Conservation (phyloP, 2,888 invertebrate genomes). For the Heterodera filipjevi region DNA sequence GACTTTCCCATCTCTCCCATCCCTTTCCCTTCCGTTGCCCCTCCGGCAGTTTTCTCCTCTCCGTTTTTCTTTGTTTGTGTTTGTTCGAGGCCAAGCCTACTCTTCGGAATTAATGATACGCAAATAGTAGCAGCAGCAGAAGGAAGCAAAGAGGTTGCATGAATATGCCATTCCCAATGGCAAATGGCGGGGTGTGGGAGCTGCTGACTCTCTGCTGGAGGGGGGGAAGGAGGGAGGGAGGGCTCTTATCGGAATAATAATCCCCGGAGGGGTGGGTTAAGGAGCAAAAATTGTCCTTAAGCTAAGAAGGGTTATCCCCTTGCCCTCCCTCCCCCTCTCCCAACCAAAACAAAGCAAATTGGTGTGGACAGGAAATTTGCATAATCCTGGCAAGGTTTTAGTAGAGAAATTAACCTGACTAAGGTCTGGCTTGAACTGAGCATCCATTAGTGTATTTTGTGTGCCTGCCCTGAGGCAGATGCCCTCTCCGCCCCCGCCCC, state of each 20-base stretch:
- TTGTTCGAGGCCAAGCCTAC: neutral
- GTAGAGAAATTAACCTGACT: neutral
- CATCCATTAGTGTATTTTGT: neutral
- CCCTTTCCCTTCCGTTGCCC: neutral
- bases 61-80: neutral
- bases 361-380: neutral
- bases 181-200: conserved; percentile 6
- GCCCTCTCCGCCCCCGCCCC: neutral
- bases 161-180: neutral
- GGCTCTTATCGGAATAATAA: conserved; percentile 14
- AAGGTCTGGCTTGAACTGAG: neutral
- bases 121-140: neutral
- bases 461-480: neutral
- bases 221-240: neutral
- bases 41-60: neutral
- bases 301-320: neutral
- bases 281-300: conserved; percentile 1
- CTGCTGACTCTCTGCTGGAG: neutral
- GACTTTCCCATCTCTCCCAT: neutral
- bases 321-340: neutral
- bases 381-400: neutral
- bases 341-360: conserved; percentile 16
- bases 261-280: neutral
- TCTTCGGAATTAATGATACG: conserved; percentile 15
- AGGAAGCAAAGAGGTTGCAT: neutral